A percentile compares a stretch with the other conserved stretches of the same genome.
Evolutionary conservation across 2,797 vertebrate species (phyloP).

Genomic region (Scolopax rusticola): DNA sequence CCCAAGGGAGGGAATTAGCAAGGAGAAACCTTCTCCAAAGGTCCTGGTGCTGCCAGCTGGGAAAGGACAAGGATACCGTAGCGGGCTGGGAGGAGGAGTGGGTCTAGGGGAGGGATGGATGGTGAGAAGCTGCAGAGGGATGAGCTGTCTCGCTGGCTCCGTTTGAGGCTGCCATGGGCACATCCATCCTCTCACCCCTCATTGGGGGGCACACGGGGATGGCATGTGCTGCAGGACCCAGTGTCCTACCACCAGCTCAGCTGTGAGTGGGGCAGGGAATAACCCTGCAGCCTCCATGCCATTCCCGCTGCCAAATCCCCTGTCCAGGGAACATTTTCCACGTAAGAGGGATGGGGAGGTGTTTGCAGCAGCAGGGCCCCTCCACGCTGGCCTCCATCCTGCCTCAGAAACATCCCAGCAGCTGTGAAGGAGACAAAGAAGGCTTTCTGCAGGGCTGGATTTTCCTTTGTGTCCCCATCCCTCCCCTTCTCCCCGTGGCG

Average conservation of each 20-base stretch:
- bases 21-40: background rate
- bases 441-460: background rate
- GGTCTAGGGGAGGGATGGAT: background rate
- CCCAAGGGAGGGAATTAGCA: background rate
- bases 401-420: background rate
- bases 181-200: background rate
- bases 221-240: background rate
- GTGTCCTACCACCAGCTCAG: background rate
- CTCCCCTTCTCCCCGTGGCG: background rate
- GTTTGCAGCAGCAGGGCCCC: accelerated
- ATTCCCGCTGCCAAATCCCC: background rate
- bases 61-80: background rate
- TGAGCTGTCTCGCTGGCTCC: background rate
- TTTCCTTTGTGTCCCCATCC: background rate
- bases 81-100: background rate
- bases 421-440: slow-evolving; percentile 18
- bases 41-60: background rate
- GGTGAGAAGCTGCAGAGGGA: background rate
- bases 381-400: accelerated
- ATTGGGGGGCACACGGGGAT: background rate
- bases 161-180: accelerated
- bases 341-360: accelerated
- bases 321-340: background rate
- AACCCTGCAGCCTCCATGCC: accelerated
- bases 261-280: background rate